Evolutionary conservation across 2,797 vertebrate species (phyloP), one percentile per base, ranked within the genome.

Genomic region (Falco concolor): DNA sequence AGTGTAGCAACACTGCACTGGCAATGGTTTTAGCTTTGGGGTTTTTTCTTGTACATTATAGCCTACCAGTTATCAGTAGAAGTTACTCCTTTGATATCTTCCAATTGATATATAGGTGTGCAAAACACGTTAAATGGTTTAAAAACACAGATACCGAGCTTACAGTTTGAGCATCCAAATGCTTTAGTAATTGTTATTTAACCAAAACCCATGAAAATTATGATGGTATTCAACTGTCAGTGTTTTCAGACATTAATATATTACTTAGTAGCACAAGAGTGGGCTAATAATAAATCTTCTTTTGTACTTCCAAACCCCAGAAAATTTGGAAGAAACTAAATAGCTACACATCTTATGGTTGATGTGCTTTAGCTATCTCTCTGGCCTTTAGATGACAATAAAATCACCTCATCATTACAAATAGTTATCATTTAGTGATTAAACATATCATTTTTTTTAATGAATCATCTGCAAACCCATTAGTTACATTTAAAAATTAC

Each of bases 381-480:
- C 87, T 96, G 59, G 83, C 88, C 83, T 79, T 95, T 92, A 95
- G 40, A 72, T 64, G 54, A 82, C 72, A 83, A 44, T n/a, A 45
- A 85, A 89, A 89, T 61, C 80, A 90, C 72, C 47, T 93, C 95
- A 95, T 97, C 68, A 34, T 87, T 96, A 68, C 59, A 95, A 93
- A 53, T 70, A 96, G 70, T 64, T 64, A 78, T 49, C 83, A 95
- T 97, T 84, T 96, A 95, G 69, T 80, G 61, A 94, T 94, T 73
- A 89, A 92, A 68, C 95, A 81, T 92, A 54, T 34, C 61, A 84
- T 96, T 52, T 75, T 93, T 95, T 94, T 88, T 19, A 91, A 84
- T 54, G 11, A 74, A 84, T 95, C 92, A 96, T 87, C 74, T 92
- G n/a, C 91, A 94, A 89, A 72, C 36, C 21, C 94, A 90, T 89